Evolutionary conservation across 2,797 vertebrate genomes (phyloP), one percentile per base, ranked within the genome.

Genomic region (Ciconia nigra): DNA sequence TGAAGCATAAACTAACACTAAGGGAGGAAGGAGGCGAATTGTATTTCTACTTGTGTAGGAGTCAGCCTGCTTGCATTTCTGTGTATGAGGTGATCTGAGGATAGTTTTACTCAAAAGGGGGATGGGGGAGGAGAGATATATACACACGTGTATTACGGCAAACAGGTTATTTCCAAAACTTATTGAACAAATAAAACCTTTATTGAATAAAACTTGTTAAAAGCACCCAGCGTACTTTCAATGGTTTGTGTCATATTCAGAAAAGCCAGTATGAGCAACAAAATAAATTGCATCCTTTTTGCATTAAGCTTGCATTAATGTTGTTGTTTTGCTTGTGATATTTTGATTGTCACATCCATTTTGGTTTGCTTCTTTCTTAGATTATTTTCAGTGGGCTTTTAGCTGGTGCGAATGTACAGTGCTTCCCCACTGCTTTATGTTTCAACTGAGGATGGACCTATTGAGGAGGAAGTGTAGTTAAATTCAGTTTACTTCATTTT

Each of bases 111-210:
- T 89, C 9, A 37, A 46, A 72, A 76, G 9, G 26, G 42, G 31
- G 25, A 7, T 13, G 15, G 25, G 1, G 3, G 3, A 5, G 29
- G 10, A 2, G 2, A 46, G 4, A 10, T 42, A 33, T 6, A n/a
- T 6, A 14, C 10, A 28, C 4, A 11, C 0, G 1, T 26, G 21
- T 41, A 83, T 83, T 69, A 87, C 4, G 20, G 51, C n/a, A 47
- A 93, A 37, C 12, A 21, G 26, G 2, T 69, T 58, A 20, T 72
- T 94, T 90, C 67, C 28, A 31, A 76, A 95, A 51, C 7, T 13
- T 42, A 52, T 9, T 71, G 52, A 89, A 42, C 61, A 96, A 96
- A 47, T 72, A 69, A 47, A 83, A 57, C 22, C 69, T 84, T 42
- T 58, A 63, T 31, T 82, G 51, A 97, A 70, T 88, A 73, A 93